Conservation (phyloP, 2,888 invertebrate species). For the Ditula angustiorana region DNA sequence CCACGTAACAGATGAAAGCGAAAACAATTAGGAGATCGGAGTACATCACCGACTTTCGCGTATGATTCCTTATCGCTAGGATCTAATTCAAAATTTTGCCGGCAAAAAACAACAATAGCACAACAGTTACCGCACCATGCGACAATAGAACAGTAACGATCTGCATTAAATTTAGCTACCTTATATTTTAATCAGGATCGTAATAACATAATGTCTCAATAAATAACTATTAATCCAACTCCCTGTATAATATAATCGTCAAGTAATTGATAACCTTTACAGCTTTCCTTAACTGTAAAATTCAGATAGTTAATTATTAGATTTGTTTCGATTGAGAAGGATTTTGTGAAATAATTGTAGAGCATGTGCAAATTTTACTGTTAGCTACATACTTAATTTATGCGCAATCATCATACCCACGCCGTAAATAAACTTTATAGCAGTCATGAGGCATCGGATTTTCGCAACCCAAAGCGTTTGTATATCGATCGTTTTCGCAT, state of each 20-base stretch:
- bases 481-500: conserved; percentile 64
- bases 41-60: conserved; percentile 68
- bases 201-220: background rate
- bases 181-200: background rate
- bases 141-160: background rate
- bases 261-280: background rate
- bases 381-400: conserved; percentile 54
- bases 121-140: conserved; percentile 16
- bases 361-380: background rate
- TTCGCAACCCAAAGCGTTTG: conserved; percentile 56
- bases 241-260: background rate
- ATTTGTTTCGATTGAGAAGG: background rate
- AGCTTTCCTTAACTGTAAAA: background rate
- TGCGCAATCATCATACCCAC: conserved; percentile 55
- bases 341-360: background rate
- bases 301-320: background rate
- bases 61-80: conserved; percentile 48
- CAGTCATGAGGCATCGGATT: conserved; percentile 58
- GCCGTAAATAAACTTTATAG: conserved; percentile 61
- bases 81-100: conserved; percentile 44
- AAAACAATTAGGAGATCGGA: conserved; percentile 76
- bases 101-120: conserved; percentile 23
- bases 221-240: background rate
- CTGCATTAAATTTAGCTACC: background rate
- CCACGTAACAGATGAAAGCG: conserved; percentile 73